phyloP scores from a whole-genome alignment of 2,113 vertebrate species.

The Herpailurus yagouaroundi region DNA sequence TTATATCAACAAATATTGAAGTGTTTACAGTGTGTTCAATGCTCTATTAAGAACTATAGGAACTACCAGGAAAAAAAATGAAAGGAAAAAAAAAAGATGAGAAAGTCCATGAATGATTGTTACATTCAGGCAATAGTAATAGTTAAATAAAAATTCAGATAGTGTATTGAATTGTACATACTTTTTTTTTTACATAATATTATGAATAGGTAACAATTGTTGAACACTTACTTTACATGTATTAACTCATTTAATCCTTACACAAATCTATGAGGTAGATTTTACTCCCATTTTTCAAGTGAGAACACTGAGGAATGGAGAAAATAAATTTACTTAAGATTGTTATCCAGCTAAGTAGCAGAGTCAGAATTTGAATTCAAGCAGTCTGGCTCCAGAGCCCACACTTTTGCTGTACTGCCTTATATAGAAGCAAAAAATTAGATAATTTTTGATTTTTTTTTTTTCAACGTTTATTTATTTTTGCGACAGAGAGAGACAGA shows the following conservation, averaged over 20 bases:
- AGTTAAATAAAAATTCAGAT: slow-evolving; percentile 21
- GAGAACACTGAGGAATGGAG: not conserved
- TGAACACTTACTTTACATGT: not conserved
- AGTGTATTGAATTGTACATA: not conserved
- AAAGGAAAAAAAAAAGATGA: not conserved
- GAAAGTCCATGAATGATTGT: not conserved
- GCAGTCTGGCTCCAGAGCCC: not conserved
- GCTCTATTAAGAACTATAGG: not conserved
- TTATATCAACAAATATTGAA: not conserved
- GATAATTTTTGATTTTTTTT: not conserved
- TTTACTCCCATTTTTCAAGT: not conserved
- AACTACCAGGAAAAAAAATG: not conserved
- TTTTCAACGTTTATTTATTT: no score
- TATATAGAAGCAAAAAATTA: not conserved
- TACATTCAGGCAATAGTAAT: not conserved
- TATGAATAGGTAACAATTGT: not conserved
- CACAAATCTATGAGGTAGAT: not conserved
- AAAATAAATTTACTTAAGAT: not conserved
- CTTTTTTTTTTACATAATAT: not conserved
- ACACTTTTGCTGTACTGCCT: not conserved
- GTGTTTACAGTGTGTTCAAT: not conserved
- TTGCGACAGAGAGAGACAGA: no score
- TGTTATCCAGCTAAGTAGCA: not conserved
- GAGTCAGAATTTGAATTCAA: not conserved
- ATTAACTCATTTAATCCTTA: not conserved